phyloP scores from a whole-genome alignment of 2,113 vertebrate genomes.

The Prietella phreatophila region DNA sequence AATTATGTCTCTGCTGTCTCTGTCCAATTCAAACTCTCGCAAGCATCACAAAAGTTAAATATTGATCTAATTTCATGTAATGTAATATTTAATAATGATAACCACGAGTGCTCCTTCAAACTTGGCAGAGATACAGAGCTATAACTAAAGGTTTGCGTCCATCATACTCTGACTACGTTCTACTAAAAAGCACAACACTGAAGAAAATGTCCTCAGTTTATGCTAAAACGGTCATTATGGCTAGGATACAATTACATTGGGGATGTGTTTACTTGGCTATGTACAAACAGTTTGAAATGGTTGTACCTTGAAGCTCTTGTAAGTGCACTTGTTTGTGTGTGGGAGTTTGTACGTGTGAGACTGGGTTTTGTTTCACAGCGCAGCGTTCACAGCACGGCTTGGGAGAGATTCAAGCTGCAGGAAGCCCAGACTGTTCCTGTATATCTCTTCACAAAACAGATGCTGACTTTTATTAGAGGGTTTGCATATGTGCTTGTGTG shows the following conservation, averaged over 20 bases:
- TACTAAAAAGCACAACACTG: neutral
- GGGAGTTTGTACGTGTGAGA: constrained; percentile 31
- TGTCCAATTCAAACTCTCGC: neutral
- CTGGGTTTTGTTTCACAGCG: constrained; percentile 27
- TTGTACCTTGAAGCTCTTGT: constrained; percentile 9
- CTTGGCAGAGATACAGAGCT: neutral
- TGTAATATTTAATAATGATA: constrained; percentile 1
- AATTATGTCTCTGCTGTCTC: neutral
- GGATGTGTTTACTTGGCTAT: neutral
- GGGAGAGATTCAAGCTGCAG: constrained; percentile 38
- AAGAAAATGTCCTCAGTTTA: neutral
- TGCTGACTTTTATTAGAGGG: constrained; percentile 34
- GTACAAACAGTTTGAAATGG: neutral
- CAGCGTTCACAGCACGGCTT: constrained; percentile 31
- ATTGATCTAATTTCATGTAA: constrained; percentile 3
- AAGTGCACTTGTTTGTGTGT: constrained; percentile 14
- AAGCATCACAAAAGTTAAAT: neutral
- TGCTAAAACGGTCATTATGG: neutral
- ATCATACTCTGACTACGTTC: neutral
- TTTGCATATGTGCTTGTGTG: constrained; percentile 39
- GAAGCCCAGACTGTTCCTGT: constrained; percentile 43
- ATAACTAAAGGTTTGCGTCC: neutral
- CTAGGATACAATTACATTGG: neutral
- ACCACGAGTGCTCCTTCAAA: neutral
- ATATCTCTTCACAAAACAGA: constrained; percentile 45